Base-by-base conservation (phyloP, 2,888 invertebrate species). In the Synergus gifuensis region DNA sequence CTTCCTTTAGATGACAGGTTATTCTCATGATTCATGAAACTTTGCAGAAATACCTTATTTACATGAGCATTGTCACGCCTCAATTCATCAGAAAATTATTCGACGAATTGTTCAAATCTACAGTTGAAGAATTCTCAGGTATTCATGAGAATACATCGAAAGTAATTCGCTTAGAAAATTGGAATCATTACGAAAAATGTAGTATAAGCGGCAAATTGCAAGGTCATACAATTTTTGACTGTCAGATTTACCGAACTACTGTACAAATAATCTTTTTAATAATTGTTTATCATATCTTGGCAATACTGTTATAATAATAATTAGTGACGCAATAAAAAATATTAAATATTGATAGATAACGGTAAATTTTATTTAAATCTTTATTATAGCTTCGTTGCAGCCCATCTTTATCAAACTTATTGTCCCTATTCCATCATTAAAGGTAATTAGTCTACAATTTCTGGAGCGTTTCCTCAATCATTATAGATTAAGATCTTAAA, bases 71-170 rank as follows among this genome's bases (percentile, higher is more conserved):
- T 69, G 49, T 69, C 69, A 69, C 46, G 22, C 22, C 22, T 49
- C 28, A 69, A 22, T 69, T 69, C 22, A 69, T 69, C 69, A 69
- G 46, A 22, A 69, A 69, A 69, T 49, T 46, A 69, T 69, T 69
- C 22, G 28, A 49, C 1, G 9, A 69, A 49, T 14, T 49, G 28
- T 69, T 14, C 49, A 49, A 49, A 69, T 49, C 49, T 1, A 42
- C 18, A 67, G 12, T 11, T 28, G 16, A 28, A 16, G 16, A 28
- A 28, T 46, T 49, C 22, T 49, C 9, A 14, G 49, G 12, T 46
- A 28, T 49, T 69, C 22, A 7, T 28, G 16, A 49, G 22, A 69
- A 28, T 49, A 8, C 28, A 28, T 28, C 28, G 49, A 8, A 67
- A 67, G 42, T 22, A 11, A 22, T 16, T 49, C 49, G 9, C 16